Evolutionary conservation across 2,113 vertebrate genomes (phyloP), one percentile per base, ranked within the genome.

Genomic region (Aptenodytes forsteri): DNA sequence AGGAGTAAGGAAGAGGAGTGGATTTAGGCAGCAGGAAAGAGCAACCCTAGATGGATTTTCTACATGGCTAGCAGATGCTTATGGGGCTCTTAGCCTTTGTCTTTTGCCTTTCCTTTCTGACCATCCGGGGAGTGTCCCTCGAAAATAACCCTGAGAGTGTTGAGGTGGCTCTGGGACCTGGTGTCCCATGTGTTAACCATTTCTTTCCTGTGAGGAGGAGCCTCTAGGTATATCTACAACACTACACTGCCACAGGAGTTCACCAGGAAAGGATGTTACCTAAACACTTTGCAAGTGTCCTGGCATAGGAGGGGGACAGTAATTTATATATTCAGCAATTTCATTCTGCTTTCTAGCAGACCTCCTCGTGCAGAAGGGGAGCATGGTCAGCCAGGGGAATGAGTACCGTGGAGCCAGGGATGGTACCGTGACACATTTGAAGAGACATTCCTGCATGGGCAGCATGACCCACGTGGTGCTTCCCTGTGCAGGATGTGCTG

Each of bases 41-140:
- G 22, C 5, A 89, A 38, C 3, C 49, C 21, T 59, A 26, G 30
- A 65, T 21, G 23, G 23, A 56, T 85, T 83, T 88, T 88, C 40
- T 65, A 29, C 8, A 11, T 23, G n/a, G 12, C 34, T 34, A 83
- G 44, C 49, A 92, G 55, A 72, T 16, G 38, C 21, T 78, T 49
- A 30, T 0, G 6, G 13, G 47, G 18, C 34, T 34, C 30, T 84
- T n/a, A 49, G 42, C 25, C 13, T 87, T 87, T 30, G 30, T 47
- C 34, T 70, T 93, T 75, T 49, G 18, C 32, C 27, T 87, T 8
- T 89, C 23, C 34, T 78, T 81, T 78, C 72, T 61, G 23, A 47
- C 17, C 14, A 4, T 11, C 1, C 0, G 16, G 18, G 2, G 12
- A 84, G 1, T 5, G 2, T 59, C 17, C 61, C 16, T 79, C 27